phyloP scores from a whole-genome alignment of 2,888 invertebrate genomes.

The Macaria liturata region DNA sequence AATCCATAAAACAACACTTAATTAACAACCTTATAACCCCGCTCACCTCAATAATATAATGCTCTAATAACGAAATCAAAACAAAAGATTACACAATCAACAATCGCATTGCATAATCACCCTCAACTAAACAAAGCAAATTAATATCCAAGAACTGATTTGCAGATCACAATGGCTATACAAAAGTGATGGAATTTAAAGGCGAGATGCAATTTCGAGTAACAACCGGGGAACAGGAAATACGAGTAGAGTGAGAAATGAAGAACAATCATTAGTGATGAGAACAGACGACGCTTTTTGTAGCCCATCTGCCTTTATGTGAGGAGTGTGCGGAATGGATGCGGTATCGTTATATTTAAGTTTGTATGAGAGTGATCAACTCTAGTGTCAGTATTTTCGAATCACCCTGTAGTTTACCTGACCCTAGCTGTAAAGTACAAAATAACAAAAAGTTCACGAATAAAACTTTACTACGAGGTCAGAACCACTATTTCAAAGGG shows the following conservation, averaged over 20 bases:
- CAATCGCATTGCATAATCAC: slow-evolving; percentile 38
- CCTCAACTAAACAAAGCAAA: slow-evolving; percentile 58
- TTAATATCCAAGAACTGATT: slow-evolving; percentile 63
- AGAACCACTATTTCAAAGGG: too few species aligned
- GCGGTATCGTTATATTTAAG: too few species aligned
- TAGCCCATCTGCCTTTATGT: slow-evolving; percentile 6
- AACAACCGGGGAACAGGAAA: slow-evolving; percentile 70
- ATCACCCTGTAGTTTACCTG: too few species aligned
- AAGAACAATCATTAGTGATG: slow-evolving; percentile 56
- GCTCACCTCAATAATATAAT: too few species aligned
- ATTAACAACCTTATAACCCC: too few species aligned
- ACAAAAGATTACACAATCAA: slow-evolving; percentile 24
- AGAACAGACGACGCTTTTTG: slow-evolving; percentile 42
- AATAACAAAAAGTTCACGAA: too few species aligned
- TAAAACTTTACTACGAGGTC: too few species aligned
- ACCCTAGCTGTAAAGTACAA: too few species aligned
- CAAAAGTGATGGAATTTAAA: slow-evolving; percentile 61
- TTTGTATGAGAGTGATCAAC: too few species aligned
- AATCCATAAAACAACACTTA: too few species aligned
- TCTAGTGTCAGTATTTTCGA: too few species aligned
- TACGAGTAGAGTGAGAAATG: slow-evolving; percentile 64
- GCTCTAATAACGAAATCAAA: slow-evolving; percentile 2
- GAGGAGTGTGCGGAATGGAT: too few species aligned
- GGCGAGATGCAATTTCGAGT: slow-evolving; percentile 62
- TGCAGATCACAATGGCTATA: slow-evolving; percentile 61